Evolutionary conservation across 2,113 vertebrate species (phyloP).

Genomic region (Calyptommatus sinebrachiatus): DNA sequence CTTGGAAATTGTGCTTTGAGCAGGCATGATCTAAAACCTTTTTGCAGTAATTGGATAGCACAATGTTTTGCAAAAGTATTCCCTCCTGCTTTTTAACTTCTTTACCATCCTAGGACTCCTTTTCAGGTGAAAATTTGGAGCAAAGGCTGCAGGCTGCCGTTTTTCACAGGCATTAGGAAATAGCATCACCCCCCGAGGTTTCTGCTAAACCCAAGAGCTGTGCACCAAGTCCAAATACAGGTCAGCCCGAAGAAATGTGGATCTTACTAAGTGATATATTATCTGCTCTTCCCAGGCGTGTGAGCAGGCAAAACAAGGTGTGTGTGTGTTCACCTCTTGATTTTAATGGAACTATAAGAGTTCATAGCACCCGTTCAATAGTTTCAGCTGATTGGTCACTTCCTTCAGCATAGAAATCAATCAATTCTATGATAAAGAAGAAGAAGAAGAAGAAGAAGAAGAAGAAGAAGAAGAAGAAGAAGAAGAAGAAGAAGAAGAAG

Average conservation of each 20-base stretch:
- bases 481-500: too few species aligned
- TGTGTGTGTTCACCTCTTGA: slow-evolving; percentile 41
- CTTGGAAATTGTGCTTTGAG: background rate
- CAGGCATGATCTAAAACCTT: background rate
- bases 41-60: background rate
- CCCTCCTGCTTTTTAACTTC: background rate
- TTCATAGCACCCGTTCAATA: background rate
- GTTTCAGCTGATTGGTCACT: background rate
- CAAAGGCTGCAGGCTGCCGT: background rate
- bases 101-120: background rate
- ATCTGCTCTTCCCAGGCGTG: slow-evolving; percentile 38
- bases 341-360: background rate
- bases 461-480: too few species aligned
- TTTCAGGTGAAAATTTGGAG: slow-evolving; percentile 1
- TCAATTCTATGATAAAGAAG: background rate
- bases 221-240: slow-evolving; percentile 48
- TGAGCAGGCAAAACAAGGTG: slow-evolving; percentile 43
- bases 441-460: too few species aligned
- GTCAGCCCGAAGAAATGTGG: slow-evolving; percentile 43
- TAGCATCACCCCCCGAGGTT: slow-evolving; percentile 11
- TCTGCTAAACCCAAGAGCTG: slow-evolving; percentile 18
- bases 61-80: background rate
- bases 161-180: slow-evolving; percentile 5
- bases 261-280: slow-evolving; percentile 39
- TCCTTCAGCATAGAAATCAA: background rate